Percentiles rank a stretch among this genome's conserved stretches.
Evolutionary conservation across 2,797 vertebrate species (phyloP).

Genomic region (Semotilus atromaculatus): DNA sequence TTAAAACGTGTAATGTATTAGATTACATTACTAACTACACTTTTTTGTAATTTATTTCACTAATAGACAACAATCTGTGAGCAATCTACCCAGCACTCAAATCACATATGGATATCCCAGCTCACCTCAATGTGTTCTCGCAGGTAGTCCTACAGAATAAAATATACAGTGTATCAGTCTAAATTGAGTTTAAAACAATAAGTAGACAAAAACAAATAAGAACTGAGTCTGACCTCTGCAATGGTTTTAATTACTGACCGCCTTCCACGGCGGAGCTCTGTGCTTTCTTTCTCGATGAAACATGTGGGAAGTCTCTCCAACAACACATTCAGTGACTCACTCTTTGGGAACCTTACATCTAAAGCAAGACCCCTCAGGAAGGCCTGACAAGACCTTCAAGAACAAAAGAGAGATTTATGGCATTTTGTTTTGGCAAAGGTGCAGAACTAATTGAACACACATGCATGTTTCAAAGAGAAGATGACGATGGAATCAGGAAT

Average conservation of each 20-base stretch:
- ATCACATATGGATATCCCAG: neutral
- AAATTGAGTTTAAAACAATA: slow-evolving; percentile 3
- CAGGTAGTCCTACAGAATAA: slow-evolving; percentile 85
- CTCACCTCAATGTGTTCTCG: slow-evolving; percentile 93
- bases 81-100: neutral
- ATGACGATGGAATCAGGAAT: slow-evolving; percentile 26
- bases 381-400: slow-evolving; percentile 83
- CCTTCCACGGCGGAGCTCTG: slow-evolving; percentile 86
- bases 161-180: slow-evolving; percentile 15
- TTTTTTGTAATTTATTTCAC: neutral
- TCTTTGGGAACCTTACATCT: slow-evolving; percentile 83
- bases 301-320: slow-evolving; percentile 90
- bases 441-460: slow-evolving; percentile 31
- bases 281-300: slow-evolving; percentile 92
- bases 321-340: slow-evolving; percentile 73
- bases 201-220: neutral
- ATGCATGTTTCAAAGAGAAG: slow-evolving; percentile 12
- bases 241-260: slow-evolving; percentile 83
- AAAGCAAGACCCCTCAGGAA: slow-evolving; percentile 85
- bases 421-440: neutral
- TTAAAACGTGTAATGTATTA: neutral
- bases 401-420: slow-evolving; percentile 26
- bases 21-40: neutral
- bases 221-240: slow-evolving; percentile 81
- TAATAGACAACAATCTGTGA: neutral